phyloP scores from a whole-genome alignment of 2,113 vertebrate genomes.

The Ginglymostoma cirratum region DNA sequence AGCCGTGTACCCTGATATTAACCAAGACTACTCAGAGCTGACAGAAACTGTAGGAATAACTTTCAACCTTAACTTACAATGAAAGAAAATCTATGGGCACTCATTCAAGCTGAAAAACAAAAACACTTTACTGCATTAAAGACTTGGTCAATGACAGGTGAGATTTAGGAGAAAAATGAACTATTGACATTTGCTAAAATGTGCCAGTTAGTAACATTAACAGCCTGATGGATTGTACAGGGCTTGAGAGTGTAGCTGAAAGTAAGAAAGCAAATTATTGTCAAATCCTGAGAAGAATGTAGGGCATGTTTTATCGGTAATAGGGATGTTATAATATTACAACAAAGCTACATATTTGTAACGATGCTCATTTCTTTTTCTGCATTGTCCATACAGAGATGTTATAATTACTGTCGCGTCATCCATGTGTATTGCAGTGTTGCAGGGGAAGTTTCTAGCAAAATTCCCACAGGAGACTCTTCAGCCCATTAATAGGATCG shows the following conservation, averaged over 20 bases:
- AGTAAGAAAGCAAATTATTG: not conserved
- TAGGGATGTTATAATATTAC: not conserved
- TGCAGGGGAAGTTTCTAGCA: not conserved
- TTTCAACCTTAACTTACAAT: constrained; percentile 55
- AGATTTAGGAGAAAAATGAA: constrained; percentile 48
- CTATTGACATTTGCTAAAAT: constrained; percentile 53
- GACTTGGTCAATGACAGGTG: constrained; percentile 53
- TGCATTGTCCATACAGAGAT: not conserved
- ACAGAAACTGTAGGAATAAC: constrained; percentile 47
- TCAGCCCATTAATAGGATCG: not conserved
- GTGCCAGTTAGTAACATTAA: constrained; percentile 24
- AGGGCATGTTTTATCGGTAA: not conserved
- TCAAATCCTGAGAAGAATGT: constrained; percentile 8
- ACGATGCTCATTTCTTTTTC: not conserved
- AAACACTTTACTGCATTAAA: constrained; percentile 57
- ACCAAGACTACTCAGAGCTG: constrained; percentile 41
- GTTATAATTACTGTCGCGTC: not conserved
- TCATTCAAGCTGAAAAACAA: constrained; percentile 54
- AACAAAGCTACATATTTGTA: not conserved
- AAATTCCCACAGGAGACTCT: not conserved
- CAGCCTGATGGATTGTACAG: constrained; percentile 2
- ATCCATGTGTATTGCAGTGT: not conserved
- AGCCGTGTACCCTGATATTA: constrained; percentile 16
- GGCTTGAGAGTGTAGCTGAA: not conserved
- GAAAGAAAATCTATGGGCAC: constrained; percentile 66